phyloP scores from a whole-genome alignment of 2,888 invertebrate genomes.

The Crepidodera aurea region DNA sequence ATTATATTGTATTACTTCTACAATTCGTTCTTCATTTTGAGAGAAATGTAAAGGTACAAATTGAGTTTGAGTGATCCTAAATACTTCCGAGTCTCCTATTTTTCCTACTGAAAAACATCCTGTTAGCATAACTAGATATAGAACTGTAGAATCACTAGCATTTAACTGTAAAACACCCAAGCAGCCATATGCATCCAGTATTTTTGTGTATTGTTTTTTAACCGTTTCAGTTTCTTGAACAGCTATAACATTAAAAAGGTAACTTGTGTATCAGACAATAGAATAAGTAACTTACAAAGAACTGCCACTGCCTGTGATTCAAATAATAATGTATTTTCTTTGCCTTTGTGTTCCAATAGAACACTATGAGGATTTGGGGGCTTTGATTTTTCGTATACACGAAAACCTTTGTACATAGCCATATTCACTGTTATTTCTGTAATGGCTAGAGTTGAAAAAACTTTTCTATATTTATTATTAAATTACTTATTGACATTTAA shows the following conservation, averaged over 20 bases:
- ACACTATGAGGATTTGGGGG: conserved; percentile 90
- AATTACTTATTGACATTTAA: conserved; percentile 29
- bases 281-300: conserved; percentile 67
- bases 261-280: conserved; percentile 31
- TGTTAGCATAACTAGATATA: conserved; percentile 92
- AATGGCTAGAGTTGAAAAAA: conserved; percentile 5
- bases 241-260: conserved; percentile 62
- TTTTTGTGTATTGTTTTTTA: conserved; percentile 87
- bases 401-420: conserved; percentile 95
- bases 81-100: conserved; percentile 93
- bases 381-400: conserved; percentile 87
- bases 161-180: conserved; percentile 91
- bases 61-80: conserved; percentile 91
- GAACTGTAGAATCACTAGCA: conserved; percentile 82
- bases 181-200: conserved; percentile 95
- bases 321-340: conserved; percentile 86
- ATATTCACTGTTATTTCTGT: conserved; percentile 61
- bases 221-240: conserved; percentile 89
- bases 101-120: conserved; percentile 97
- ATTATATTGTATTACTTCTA: conserved; percentile 61
- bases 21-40: conserved; percentile 68
- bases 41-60: conserved; percentile 87
- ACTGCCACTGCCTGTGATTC: conserved; percentile 93
- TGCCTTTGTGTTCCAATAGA: conserved; percentile 86
- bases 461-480: conserved; percentile 1